Evolutionary conservation across 1,140 invertebrate species (phyloP).

Genomic region (Monochamus saltuarius): DNA sequence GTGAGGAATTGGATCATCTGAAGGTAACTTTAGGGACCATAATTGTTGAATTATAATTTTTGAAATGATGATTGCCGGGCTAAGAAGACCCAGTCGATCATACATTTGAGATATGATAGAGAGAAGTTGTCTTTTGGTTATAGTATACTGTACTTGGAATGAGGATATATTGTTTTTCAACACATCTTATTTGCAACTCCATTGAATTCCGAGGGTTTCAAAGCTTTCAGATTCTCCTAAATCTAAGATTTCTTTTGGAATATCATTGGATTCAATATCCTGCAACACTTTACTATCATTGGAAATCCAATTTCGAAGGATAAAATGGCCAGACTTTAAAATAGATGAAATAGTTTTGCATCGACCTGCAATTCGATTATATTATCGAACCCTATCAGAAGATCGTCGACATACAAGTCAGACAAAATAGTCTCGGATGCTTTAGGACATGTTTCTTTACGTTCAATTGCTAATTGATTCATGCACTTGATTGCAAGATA

Average conservation of each 20-base stretch:
- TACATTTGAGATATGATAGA: slow-evolving; percentile 9
- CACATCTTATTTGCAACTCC: background rate
- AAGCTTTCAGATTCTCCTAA: background rate
- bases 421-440: slow-evolving; percentile 34
- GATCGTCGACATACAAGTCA: slow-evolving; percentile 54
- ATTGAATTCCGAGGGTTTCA: slow-evolving; percentile 10
- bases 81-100: slow-evolving; percentile 11
- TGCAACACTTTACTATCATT: slow-evolving; percentile 4
- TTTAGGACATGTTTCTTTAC: slow-evolving; percentile 39
- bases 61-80: background rate
- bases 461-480: slow-evolving; percentile 36
- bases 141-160: background rate
- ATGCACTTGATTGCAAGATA: slow-evolving; percentile 41
- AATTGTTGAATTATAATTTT: background rate
- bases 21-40: no score
- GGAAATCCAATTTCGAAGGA: slow-evolving; percentile 8
- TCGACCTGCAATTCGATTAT: no score
- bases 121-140: slow-evolving; percentile 8
- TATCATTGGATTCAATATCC: background rate
- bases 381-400: slow-evolving; percentile 45
- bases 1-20: no score
- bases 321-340: slow-evolving; percentile 16
- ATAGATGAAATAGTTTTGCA: background rate
- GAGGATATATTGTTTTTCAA: background rate
- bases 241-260: background rate